Percentiles rank a stretch among this genome's conserved stretches.
These are phyloP conservation scores for Pipistrellus nathusii DNA, from an alignment of 2,797 vertebrate genomes.

Conservation along the genomic window DNA sequence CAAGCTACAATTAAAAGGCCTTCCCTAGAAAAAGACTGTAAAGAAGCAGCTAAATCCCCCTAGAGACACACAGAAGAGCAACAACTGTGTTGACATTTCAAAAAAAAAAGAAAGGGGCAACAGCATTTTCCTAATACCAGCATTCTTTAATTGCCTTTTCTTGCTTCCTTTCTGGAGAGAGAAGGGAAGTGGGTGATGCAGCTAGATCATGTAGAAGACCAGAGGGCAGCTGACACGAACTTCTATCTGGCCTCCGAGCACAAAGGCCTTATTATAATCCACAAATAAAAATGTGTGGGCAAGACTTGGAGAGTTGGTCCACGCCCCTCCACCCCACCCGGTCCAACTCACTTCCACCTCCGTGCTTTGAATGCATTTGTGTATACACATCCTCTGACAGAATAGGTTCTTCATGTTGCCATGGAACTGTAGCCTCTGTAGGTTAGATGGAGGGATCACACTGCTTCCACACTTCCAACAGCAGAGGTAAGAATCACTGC, in stretches of 20 bases:
- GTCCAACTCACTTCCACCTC: slow-evolving; percentile 57
- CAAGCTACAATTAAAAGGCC: not conserved
- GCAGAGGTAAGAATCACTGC: slow-evolving; percentile 85
- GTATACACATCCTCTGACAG: slow-evolving; percentile 83
- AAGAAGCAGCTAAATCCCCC: not conserved
- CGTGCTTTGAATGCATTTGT: slow-evolving; percentile 83
- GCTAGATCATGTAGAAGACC: slow-evolving; percentile 1
- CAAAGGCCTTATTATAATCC: slow-evolving; percentile 76
- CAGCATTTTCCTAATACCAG: not conserved
- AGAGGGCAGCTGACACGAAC: not conserved
- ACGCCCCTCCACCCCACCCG: not conserved
- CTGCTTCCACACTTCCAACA: slow-evolving; percentile 82
- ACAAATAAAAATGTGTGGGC: slow-evolving; percentile 67
- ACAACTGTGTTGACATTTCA: not conserved
- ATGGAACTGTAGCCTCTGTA: slow-evolving; percentile 86
- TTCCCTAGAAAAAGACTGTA: not conserved
- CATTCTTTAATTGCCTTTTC: slow-evolving; percentile 55
- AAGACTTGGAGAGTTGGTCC: slow-evolving; percentile 57
- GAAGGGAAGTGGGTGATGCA: slow-evolving; percentile 51
- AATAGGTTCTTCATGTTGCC: slow-evolving; percentile 84
- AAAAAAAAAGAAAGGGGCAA: not conserved
- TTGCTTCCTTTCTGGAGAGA: slow-evolving; percentile 62
- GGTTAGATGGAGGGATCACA: slow-evolving; percentile 79
- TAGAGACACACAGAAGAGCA: slow-evolving; percentile 18
- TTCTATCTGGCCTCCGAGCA: slow-evolving; percentile 70